Percentiles rank a stretch among this genome's conserved stretches.
Evolutionary conservation across 2,888 invertebrate species (phyloP).

Genomic region (Drosophila histrio): DNA sequence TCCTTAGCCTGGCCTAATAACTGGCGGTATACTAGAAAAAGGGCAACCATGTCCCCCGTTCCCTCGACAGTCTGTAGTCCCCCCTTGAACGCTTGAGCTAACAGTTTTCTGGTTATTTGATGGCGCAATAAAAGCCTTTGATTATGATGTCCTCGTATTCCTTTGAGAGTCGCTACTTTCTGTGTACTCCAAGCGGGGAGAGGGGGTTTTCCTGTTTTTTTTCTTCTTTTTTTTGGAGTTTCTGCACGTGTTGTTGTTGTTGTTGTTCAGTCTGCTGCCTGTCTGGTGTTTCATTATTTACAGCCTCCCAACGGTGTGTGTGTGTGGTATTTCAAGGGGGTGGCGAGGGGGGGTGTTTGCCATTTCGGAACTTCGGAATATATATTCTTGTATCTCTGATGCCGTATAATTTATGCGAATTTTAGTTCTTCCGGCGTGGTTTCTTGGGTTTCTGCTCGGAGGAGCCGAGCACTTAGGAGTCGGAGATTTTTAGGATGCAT

Average conservation of each 20-base stretch:
- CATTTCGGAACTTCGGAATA: conserved; percentile 13
- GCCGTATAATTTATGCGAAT: conserved; percentile 53
- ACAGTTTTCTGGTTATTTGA: conserved; percentile 68
- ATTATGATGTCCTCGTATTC: conserved; percentile 65
- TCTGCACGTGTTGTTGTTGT: conserved; percentile 42
- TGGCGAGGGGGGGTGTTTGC: conserved; percentile 17
- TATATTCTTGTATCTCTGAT: conserved; percentile 2
- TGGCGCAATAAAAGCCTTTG: conserved; percentile 74
- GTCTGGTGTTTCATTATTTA: conserved; percentile 76
- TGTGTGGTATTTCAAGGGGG: conserved; percentile 19
- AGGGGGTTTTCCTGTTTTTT: conserved; percentile 8
- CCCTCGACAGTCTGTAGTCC: not conserved
- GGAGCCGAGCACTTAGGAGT: conserved; percentile 31
- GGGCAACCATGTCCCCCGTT: conserved; percentile 16
- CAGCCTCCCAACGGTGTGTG: conserved; percentile 58
- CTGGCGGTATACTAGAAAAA: conserved; percentile 28
- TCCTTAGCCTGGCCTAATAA: conserved; percentile 51
- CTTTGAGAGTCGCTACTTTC: conserved; percentile 54
- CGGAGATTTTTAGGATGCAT: conserved; percentile 43
- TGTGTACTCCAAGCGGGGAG: conserved; percentile 19
- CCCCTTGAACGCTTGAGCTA: conserved; percentile 45
- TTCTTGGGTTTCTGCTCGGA: not conserved
- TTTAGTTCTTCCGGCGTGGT: conserved; percentile 35
- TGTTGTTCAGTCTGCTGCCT: conserved; percentile 67
- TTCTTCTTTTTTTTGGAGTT: conserved; percentile 13